phyloP scores from a whole-genome alignment of 1,140 invertebrate genomes.

The Brachionus angularis region DNA sequence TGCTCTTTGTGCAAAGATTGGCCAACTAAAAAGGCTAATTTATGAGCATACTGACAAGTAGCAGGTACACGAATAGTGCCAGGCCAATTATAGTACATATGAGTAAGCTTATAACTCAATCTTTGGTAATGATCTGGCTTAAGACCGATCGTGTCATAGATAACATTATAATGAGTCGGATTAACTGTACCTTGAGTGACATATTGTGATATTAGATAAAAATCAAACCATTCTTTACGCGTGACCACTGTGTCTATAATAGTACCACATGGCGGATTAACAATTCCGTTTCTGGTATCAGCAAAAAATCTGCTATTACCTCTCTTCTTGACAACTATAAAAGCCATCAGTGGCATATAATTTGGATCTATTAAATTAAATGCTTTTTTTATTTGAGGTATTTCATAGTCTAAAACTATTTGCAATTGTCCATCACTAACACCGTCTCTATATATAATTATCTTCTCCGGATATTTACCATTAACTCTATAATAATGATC shows the following conservation, averaged over 20 bases:
- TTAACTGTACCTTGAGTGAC: constrained; percentile 74
- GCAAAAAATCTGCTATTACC: constrained; percentile 49
- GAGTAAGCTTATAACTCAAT: constrained; percentile 73
- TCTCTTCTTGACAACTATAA: constrained; percentile 57
- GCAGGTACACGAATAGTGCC: constrained; percentile 82
- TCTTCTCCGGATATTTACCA: neutral
- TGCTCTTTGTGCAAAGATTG: constrained; percentile 66
- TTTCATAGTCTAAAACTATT: constrained; percentile 31
- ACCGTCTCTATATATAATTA: constrained; percentile 85
- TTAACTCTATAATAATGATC: constrained; percentile 36
- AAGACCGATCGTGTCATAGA: constrained; percentile 65
- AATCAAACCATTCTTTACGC: constrained; percentile 74
- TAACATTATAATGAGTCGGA: constrained; percentile 74
- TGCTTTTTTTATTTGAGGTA: constrained; percentile 42
- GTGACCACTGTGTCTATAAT: constrained; percentile 77
- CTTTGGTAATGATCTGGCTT: constrained; percentile 70
- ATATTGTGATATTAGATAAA: constrained; percentile 72
- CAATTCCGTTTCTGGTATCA: constrained; percentile 49
- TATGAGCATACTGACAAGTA: constrained; percentile 74
- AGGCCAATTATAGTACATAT: constrained; percentile 82
- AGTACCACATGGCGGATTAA: constrained; percentile 78
- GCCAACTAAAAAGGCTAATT: constrained; percentile 73
- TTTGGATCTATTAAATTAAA: constrained; percentile 20
- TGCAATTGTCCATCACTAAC: constrained; percentile 81
- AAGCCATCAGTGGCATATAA: constrained; percentile 35